phyloP scores from a whole-genome alignment of 2,113 vertebrate species.

The Oreochromis spilurus region DNA sequence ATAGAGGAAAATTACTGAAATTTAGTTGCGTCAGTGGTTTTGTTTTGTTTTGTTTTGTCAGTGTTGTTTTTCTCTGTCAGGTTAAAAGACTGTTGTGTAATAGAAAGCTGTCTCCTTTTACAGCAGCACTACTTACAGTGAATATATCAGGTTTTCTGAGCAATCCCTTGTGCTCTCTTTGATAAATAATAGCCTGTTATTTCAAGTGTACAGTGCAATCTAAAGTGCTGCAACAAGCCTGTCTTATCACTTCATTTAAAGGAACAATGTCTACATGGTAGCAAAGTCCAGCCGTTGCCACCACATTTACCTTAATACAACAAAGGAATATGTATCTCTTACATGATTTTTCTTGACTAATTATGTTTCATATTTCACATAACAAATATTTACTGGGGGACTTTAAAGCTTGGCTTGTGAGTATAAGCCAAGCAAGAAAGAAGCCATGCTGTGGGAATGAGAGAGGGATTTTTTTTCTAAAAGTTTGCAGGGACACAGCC shows the following conservation, averaged over 20 bases:
- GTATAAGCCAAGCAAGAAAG: neutral
- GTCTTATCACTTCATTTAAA: constrained; percentile 8
- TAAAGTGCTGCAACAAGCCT: neutral
- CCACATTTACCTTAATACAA: neutral
- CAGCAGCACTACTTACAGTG: neutral
- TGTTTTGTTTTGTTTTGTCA: neutral
- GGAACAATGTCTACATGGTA: constrained; percentile 5
- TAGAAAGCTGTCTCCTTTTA: neutral
- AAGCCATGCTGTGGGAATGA: neutral
- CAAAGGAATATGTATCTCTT: constrained; percentile 35
- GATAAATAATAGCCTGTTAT: neutral
- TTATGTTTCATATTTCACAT: neutral
- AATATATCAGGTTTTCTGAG: neutral
- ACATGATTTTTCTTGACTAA: constrained; percentile 27
- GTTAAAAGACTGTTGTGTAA: neutral
- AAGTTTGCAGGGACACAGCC: neutral
- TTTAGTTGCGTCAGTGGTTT: neutral
- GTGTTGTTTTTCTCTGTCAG: neutral
- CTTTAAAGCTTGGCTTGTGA: neutral
- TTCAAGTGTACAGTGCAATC: neutral
- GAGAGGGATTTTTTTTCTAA: neutral
- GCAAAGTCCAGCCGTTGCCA: constrained; percentile 16
- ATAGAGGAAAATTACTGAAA: neutral
- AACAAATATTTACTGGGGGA: constrained; percentile 21
- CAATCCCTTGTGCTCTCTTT: neutral